Evolutionary conservation across 2,888 invertebrate genomes (phyloP).

Genomic region (Sarcophaga carnaria): DNA sequence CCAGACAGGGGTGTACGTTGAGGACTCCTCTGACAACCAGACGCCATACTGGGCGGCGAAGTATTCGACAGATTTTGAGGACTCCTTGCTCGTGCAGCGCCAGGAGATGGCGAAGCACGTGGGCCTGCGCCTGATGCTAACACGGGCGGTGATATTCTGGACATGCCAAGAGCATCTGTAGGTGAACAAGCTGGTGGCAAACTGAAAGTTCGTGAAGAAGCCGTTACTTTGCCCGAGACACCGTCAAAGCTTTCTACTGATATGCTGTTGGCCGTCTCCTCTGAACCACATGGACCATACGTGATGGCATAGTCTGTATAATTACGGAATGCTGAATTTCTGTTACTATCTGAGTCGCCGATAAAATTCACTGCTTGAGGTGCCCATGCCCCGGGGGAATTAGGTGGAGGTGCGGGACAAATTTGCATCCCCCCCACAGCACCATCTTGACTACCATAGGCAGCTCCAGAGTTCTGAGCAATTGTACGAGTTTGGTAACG

Average conservation of each 20-base stretch:
- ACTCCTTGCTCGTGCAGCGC: neutral
- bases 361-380: slow-evolving; percentile 23
- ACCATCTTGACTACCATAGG: too few species aligned
- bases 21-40: neutral
- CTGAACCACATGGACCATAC: slow-evolving; percentile 49
- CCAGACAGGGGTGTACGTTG: neutral
- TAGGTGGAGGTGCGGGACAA: too few species aligned
- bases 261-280: slow-evolving; percentile 66
- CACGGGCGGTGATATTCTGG: slow-evolving; percentile 9
- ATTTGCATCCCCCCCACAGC: too few species aligned
- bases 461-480: too few species aligned
- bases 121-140: neutral
- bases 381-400: neutral
- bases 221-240: slow-evolving; percentile 61
- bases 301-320: slow-evolving; percentile 69
- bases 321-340: slow-evolving; percentile 62
- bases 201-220: slow-evolving; percentile 63
- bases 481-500: too few species aligned
- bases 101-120: neutral
- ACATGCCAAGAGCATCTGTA: neutral
- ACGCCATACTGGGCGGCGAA: neutral
- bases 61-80: neutral
- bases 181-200: slow-evolving; percentile 54
- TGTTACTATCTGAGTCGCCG: neutral
- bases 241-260: slow-evolving; percentile 63